These are phyloP conservation scores for Scolanthus callimorphus DNA, from an alignment of 92 coral and sea anemone genomes.

Conservation along the genomic window DNA sequence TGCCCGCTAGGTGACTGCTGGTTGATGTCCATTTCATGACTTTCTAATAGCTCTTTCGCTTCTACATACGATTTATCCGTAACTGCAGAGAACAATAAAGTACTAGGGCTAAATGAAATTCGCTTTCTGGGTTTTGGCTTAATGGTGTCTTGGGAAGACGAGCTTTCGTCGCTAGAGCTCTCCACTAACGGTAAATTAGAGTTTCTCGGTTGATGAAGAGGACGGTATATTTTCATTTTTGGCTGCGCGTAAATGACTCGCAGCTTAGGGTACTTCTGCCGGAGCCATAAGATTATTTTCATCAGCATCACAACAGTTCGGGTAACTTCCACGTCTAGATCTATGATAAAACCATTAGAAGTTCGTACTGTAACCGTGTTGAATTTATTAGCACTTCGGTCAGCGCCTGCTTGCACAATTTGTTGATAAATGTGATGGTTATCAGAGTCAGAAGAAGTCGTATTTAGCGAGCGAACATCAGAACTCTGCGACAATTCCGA, in stretches of 20 bases:
- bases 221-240: not conserved
- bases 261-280: slow-evolving; percentile 42
- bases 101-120: slow-evolving; percentile 68
- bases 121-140: slow-evolving; percentile 46
- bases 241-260: not conserved
- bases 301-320: slow-evolving; percentile 79
- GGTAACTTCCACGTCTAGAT: slow-evolving; percentile 64
- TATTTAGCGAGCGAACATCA: slow-evolving; percentile 52
- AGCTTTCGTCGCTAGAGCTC: slow-evolving; percentile 42
- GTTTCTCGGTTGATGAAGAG: not conserved
- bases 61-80: slow-evolving; percentile 74
- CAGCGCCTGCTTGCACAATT: slow-evolving; percentile 11
- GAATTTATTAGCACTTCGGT: slow-evolving; percentile 3
- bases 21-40: slow-evolving; percentile 54
- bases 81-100: slow-evolving; percentile 63
- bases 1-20: slow-evolving; percentile 81
- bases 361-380: slow-evolving; percentile 21
- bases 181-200: slow-evolving; percentile 3
- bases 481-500: slow-evolving; percentile 52
- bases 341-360: slow-evolving; percentile 46
- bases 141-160: slow-evolving; percentile 17
- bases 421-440: slow-evolving; percentile 58
- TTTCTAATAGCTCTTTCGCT: slow-evolving; percentile 56
- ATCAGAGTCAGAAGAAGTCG: slow-evolving; percentile 74
- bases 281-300: slow-evolving; percentile 66